Conservation (phyloP, 2,888 invertebrate species). For the Patella caerulea region DNA sequence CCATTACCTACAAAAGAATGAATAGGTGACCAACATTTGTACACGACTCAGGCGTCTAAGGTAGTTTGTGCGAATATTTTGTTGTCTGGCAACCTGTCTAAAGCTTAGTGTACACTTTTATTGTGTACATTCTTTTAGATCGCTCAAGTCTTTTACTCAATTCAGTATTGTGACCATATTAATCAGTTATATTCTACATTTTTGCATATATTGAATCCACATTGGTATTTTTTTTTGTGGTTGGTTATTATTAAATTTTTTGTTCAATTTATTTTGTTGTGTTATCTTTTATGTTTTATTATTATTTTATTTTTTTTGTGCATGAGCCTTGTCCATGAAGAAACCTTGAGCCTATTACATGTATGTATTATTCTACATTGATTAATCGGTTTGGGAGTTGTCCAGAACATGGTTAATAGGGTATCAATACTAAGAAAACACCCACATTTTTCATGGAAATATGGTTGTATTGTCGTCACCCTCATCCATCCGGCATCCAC, state of each 20-base stretch:
- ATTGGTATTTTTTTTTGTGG: slow-evolving; percentile 27
- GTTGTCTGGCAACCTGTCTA: neutral
- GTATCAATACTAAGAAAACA: no score
- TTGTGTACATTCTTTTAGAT: slow-evolving; percentile 10
- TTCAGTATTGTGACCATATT: slow-evolving; percentile 32
- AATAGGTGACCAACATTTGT: no score
- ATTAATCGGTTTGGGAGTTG: no score
- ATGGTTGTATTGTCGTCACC: no score
- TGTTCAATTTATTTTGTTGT: slow-evolving; percentile 35
- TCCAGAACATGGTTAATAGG: no score
- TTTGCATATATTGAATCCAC: neutral
- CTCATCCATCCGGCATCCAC: no score
- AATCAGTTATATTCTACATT: slow-evolving; percentile 23
- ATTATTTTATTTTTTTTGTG: neutral
- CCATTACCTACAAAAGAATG: no score
- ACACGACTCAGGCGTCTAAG: no score
- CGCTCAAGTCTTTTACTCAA: slow-evolving; percentile 20
- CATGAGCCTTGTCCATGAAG: neutral
- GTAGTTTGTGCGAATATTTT: no score
- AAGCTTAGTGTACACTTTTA: neutral
- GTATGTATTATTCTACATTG: no score
- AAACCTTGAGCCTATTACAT: neutral
- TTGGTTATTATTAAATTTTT: slow-evolving; percentile 37
- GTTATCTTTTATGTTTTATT: slow-evolving; percentile 25
- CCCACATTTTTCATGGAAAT: no score